Base-by-base conservation (phyloP, 2,797 vertebrate genomes). In the Platyrinchus mystaceus region DNA sequence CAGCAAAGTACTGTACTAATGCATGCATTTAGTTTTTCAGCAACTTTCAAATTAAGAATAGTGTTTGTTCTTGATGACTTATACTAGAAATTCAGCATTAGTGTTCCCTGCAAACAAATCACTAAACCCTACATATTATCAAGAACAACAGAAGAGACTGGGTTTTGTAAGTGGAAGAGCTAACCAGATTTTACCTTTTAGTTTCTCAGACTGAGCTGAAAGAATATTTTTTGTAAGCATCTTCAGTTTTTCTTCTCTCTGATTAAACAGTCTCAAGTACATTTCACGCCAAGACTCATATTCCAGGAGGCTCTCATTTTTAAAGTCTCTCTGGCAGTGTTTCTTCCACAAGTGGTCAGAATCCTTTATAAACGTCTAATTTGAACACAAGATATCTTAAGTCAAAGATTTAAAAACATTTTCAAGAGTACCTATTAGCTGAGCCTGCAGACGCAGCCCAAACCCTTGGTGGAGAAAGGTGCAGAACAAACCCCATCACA, bases 251-350 rank as follows among this genome's bases (percentile, higher is more conserved):
- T 97, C 97, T 85, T 99, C 98, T 90, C 98, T 97, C 94, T 99
- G 98, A 90, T 98, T 97, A 44, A 97, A 98, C 30, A 98, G 91
- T 46, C 98, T 97, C 86, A 98, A 74, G 93, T 98, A 98, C 98
- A 99, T 98, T 97, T 99, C 98, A 79, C 98, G 98, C 98, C 98
- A 99, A 43, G 98, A 99, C 92, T 99, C 98, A n/a, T 98, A 98
- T 86, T 99, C 98, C 87, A 97, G 94, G 37, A 98, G 97, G 85
- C 39, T 96, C 55, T 98, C 96, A 10, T 97, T 96, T 94, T 98
- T 98, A 89, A 99, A 99, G 83, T 99, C 98, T 90, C 96, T 98
- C 94, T 98, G 96, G 87, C 98, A 99, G 82, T 99, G 99, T 91
- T 96, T 98, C 82, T 98, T 98, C 98, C 98, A 99, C 47, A 99